These are phyloP conservation scores for Bedellia somnulentella DNA, from an alignment of 2,888 invertebrate species.

Conservation along the genomic window DNA sequence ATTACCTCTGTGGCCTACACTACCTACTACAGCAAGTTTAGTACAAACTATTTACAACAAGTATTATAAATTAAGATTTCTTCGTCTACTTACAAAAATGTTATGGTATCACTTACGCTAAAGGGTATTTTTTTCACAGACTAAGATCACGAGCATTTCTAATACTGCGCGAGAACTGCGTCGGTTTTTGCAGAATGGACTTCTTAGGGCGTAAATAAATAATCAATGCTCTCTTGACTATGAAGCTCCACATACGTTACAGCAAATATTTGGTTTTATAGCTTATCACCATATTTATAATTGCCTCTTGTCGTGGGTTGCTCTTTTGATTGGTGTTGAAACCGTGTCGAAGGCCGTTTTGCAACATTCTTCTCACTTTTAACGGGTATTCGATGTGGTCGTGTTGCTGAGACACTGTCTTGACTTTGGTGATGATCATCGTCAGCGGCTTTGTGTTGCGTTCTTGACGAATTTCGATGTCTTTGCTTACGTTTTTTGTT, in stretches of 20 bases:
- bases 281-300: conserved; percentile 49
- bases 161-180: no score
- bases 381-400: no score
- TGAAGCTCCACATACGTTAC: no score
- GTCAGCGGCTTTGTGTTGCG: not conserved
- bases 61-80: conserved; percentile 19
- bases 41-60: conserved; percentile 7
- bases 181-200: no score
- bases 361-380: no score
- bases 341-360: conserved; percentile 4
- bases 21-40: conserved; percentile 3
- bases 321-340: conserved; percentile 16
- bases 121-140: no score
- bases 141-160: conserved; percentile 21
- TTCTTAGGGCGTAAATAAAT: no score
- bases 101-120: conserved; percentile 17
- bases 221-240: no score
- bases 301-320: conserved; percentile 19
- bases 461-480: not conserved
- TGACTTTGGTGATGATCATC: not conserved
- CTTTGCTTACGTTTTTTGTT: no score
- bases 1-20: conserved; percentile 15
- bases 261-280: no score
- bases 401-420: no score
- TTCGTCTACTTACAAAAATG: conserved; percentile 17